Evolutionary conservation across 2,797 vertebrate species (phyloP).

Genomic region (Scomberomorus guttatus): DNA sequence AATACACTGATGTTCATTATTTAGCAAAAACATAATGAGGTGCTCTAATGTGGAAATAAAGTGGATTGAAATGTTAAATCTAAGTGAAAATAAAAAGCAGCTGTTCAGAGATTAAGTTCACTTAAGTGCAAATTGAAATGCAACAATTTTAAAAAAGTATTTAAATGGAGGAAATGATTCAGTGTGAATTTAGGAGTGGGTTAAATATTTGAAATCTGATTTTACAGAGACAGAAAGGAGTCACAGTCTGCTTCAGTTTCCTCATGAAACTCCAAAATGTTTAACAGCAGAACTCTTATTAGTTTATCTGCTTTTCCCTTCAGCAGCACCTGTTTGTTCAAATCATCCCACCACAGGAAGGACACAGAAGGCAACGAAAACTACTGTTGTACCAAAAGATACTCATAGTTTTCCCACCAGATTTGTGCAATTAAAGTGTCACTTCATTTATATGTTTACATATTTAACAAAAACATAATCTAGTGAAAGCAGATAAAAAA

Average conservation of each 20-base stretch:
- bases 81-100: background rate
- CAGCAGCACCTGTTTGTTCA: conserved; percentile 5
- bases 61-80: background rate
- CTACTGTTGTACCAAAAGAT: background rate
- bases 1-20: background rate
- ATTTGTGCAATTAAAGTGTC: conserved; percentile 17
- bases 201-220: conserved; percentile 18
- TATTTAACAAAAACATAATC: conserved; percentile 15
- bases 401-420: background rate
- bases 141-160: conserved; percentile 13
- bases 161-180: background rate
- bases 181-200: background rate
- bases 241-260: background rate
- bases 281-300: background rate
- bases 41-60: background rate
- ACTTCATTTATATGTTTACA: conserved; percentile 3
- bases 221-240: background rate
- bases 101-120: conserved; percentile 10
- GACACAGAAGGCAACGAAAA: background rate
- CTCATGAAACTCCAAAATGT: background rate
- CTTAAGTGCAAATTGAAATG: background rate
- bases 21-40: background rate
- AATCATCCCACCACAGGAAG: background rate
- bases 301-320: conserved; percentile 21
- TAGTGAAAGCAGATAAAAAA: conserved; percentile 1